A percentile compares a stretch with the other conserved stretches of the same genome.
phyloP scores from a whole-genome alignment of 1,140 invertebrate genomes.

The Temnothorax curvispinosus region DNA sequence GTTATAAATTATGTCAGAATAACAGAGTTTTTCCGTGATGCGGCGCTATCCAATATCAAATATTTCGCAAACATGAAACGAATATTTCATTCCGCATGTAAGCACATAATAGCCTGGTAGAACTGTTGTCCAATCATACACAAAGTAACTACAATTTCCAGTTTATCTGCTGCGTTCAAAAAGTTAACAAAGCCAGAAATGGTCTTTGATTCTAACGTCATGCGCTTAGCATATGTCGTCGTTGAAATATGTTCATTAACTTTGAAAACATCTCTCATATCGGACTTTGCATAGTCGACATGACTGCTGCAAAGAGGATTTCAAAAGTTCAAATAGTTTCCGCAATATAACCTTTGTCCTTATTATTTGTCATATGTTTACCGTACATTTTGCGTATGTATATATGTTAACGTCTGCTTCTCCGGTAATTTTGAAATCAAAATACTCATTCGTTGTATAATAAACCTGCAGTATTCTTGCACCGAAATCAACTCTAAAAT shows the following conservation, averaged over 20 bases:
- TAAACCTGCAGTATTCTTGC: not conserved
- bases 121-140: not conserved
- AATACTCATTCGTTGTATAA: not conserved
- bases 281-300: not conserved
- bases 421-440: not conserved
- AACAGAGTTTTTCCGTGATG: slow-evolving; percentile 12
- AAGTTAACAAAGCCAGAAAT: not conserved
- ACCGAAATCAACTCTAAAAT: slow-evolving; percentile 11
- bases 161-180: not conserved
- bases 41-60: not conserved
- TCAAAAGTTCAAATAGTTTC: slow-evolving; percentile 25
- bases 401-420: not conserved
- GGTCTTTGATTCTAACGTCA: slow-evolving; percentile 26
- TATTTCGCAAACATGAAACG: slow-evolving; percentile 25
- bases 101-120: not conserved
- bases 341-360: slow-evolving; percentile 7
- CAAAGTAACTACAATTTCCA: slow-evolving; percentile 38
- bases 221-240: not conserved
- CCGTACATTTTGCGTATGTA: not conserved
- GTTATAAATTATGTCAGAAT: slow-evolving; percentile 33
- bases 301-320: slow-evolving; percentile 38
- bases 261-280: slow-evolving; percentile 36
- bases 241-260: slow-evolving; percentile 53
- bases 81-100: slow-evolving; percentile 10
- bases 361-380: not conserved